Base-by-base conservation (phyloP, 2,888 invertebrate species). In the Trissonchulus latispiculum region DNA sequence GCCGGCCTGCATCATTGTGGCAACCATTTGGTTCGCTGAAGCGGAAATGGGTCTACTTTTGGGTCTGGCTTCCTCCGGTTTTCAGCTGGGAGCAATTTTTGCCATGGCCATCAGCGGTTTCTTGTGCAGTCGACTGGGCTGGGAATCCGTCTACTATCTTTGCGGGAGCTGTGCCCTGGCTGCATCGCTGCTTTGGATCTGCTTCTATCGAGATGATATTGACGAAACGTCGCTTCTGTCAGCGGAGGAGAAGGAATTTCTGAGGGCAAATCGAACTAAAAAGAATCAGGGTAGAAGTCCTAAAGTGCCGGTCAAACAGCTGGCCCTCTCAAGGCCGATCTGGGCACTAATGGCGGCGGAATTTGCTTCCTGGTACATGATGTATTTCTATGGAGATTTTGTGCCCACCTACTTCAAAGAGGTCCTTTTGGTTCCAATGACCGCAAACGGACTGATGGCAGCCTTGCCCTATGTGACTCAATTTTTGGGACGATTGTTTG, bases 321-420 rank as follows among this genome's bases (percentile, higher is more conserved):
- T 64, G 66, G 8, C 28, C 35, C 8, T 28, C 8, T 64, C 66
- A 15, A 8, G 15, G 35, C 8, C 66, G 8, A 28, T 64, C 8
- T 15, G 8, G 8, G 31, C 66, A 8, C 8, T 64, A 8, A 64
- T 64, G 8, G 8, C 28, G 31, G 66, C 35, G 18, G 28, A 64
- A 15, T 64, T n/a, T 15, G 8, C 66, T 18, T 64, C 32, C n/a
- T 64, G 35, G 31, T 64, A 64, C 28, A 33, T 64, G 32, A 15
- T n/a, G 8, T 64, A 64, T 64, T 8, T 64, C 15, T 8, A 15
- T 33, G 66, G 8, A 8, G 66, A 64, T 28, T 64, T 15, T 33
- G 8, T 33, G 35, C 66, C 66, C 8, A 64, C 66, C 18, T 64
- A 64, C n/a, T n/a, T 32, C 66, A 64, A 64, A n/a, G 66, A 64